Evolutionary conservation across 2,797 vertebrate genomes (phyloP), one percentile per base, ranked within the genome.

Genomic region (Champsocephalus esox): DNA sequence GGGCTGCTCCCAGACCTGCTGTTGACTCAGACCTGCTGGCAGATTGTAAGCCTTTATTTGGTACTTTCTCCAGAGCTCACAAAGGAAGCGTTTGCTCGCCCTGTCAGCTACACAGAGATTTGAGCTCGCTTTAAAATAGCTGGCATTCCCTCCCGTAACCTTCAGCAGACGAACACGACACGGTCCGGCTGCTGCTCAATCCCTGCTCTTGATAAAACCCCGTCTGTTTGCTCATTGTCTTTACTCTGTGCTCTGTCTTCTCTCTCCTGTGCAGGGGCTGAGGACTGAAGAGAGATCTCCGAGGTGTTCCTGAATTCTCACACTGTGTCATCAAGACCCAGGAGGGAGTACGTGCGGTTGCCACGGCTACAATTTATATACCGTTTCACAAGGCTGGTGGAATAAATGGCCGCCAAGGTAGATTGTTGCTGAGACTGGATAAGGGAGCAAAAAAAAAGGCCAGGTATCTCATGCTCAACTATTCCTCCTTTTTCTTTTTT

Each of bases 251-350:
- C 78, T 66, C 54, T 59, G 9, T 73, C 4, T 19, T 50, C 38
- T 51, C 16, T 68, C 49, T 86, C 61, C 65, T 73, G 56, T 89
- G 80, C 80, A 96, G 94, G 93, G 84, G 93, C 94, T 88, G 94
- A 94, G 92, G 92, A 92, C 76, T 73, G 85, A 92, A 93, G 89
- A 87, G 92, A 90, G 90, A 93, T 95, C 93, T 89, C 91, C 77
- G 76, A 89, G 91, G 86, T 61, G 92, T 94, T 89, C 84, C 86
- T 76, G 81, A 92, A 92, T 83, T 93, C 93, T 94, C 92, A 90
- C 83, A 91, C 93, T 87, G 91, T 82, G 90, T 73, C 51, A 80
- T 91, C 88, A 83, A 91, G 85, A 93, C 91, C 92, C 92, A 41
- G 93, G 92, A 91, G 73, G 84, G 89, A 91, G 87, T 81, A 84